phyloP scores from a whole-genome alignment of 2,113 vertebrate genomes.

The Garra rufa region DNA sequence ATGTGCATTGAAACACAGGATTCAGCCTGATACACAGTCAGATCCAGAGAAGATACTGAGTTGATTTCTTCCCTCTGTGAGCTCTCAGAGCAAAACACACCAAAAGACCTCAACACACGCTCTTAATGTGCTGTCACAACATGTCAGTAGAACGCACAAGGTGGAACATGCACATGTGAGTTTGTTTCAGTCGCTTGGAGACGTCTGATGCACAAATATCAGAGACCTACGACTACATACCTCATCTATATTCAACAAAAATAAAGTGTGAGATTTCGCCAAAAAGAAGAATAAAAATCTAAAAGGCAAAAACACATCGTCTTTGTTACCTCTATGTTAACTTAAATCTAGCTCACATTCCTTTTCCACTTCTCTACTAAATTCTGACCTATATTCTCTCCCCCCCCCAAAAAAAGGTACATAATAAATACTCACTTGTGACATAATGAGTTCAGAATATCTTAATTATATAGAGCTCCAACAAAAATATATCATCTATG shows the following conservation, averaged over 20 bases:
- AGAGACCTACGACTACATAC: slow-evolving; percentile 57
- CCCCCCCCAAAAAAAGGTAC: slow-evolving; percentile 44
- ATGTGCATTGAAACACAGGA: slow-evolving; percentile 76
- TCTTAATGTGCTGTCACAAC: slow-evolving; percentile 37
- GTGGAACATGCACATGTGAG: slow-evolving; percentile 29
- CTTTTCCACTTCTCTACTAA: slow-evolving; percentile 59
- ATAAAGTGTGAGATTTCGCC: slow-evolving; percentile 63
- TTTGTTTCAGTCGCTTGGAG: slow-evolving; percentile 26
- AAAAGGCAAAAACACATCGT: slow-evolving; percentile 48
- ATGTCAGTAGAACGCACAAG: slow-evolving; percentile 39
- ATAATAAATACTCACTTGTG: slow-evolving; percentile 48
- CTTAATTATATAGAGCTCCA: slow-evolving; percentile 59
- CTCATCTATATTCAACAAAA: slow-evolving; percentile 37
- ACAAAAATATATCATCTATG: slow-evolving; percentile 75
- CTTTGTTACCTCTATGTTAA: slow-evolving; percentile 41
- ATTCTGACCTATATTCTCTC: slow-evolving; percentile 17
- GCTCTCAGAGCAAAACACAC: slow-evolving; percentile 23
- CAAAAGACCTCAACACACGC: slow-evolving; percentile 48
- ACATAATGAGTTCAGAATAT: slow-evolving; percentile 53
- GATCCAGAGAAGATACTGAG: slow-evolving; percentile 56
- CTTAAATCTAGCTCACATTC: slow-evolving; percentile 19
- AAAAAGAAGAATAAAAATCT: slow-evolving; percentile 65
- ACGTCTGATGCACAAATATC: slow-evolving; percentile 51
- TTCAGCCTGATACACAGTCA: slow-evolving; percentile 70
- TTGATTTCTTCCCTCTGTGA: slow-evolving; percentile 16